phyloP scores from a whole-genome alignment of 2,888 invertebrate species.

The Anorthoa munda region DNA sequence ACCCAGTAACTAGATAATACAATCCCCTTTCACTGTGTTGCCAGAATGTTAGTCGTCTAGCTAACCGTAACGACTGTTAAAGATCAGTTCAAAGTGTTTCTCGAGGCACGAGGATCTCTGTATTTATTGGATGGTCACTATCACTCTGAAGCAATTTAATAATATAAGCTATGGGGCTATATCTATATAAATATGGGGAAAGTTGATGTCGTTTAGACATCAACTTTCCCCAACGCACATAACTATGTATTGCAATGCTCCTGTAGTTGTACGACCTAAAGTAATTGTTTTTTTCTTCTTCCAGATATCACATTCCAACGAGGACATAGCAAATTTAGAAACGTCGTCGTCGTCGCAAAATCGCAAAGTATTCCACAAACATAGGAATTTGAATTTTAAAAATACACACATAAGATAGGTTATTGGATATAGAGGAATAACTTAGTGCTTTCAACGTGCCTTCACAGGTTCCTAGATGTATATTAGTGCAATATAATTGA shows the following conservation, averaged over 20 bases:
- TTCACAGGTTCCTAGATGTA: slow-evolving; percentile 81
- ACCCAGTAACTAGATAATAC: too few relatives aligned
- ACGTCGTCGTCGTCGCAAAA: slow-evolving; percentile 61
- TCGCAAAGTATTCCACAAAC: slow-evolving; percentile 65
- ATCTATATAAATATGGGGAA: too few relatives aligned
- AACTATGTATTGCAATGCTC: too few relatives aligned
- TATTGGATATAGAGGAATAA: slow-evolving; percentile 64
- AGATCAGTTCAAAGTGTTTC: too few relatives aligned
- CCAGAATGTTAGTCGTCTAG: neutral
- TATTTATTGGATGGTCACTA: too few relatives aligned
- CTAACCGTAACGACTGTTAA: too few relatives aligned
- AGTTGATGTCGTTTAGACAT: too few relatives aligned
- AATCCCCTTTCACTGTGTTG: too few relatives aligned
- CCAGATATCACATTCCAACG: slow-evolving; percentile 68
- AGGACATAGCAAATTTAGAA: slow-evolving; percentile 64
- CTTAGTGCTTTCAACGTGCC: slow-evolving; percentile 85
- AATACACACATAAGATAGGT: slow-evolving; percentile 61
- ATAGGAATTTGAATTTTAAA: slow-evolving; percentile 65
- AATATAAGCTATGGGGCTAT: too few relatives aligned
- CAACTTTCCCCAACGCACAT: too few relatives aligned
- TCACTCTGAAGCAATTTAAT: too few relatives aligned
- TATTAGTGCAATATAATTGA: slow-evolving; percentile 75
- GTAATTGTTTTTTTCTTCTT: slow-evolving; percentile 48
- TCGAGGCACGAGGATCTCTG: too few relatives aligned
- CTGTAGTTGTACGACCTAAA: neutral